phyloP scores from a whole-genome alignment of 1,140 invertebrate genomes.

The Conopomorpha cramerella region DNA sequence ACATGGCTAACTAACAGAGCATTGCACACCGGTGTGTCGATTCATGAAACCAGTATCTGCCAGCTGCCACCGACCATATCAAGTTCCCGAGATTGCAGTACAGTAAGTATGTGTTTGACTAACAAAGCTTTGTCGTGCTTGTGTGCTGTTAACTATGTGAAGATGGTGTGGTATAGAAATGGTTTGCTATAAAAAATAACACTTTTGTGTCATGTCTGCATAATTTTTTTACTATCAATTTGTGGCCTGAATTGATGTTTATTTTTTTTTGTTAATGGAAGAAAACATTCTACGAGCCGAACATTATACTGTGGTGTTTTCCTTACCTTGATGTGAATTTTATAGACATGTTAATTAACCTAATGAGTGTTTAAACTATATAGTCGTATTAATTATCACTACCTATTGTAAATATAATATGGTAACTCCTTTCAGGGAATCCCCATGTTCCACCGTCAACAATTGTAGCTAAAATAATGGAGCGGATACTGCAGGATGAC shows the following conservation, averaged over 20 bases:
- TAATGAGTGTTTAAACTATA: neutral
- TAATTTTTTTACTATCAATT: too few relatives aligned
- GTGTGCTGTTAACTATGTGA: too few relatives aligned
- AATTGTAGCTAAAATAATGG: constrained; percentile 62
- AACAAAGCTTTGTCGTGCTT: too few relatives aligned
- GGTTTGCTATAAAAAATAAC: too few relatives aligned
- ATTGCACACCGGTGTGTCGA: constrained; percentile 58
- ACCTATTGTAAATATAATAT: constrained; percentile 1
- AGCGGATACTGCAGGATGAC: constrained; percentile 48
- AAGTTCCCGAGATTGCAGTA: constrained; percentile 48
- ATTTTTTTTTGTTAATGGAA: too few relatives aligned
- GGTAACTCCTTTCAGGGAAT: constrained; percentile 38
- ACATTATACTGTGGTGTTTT: neutral
- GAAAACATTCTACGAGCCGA: neutral
- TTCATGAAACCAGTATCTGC: constrained; percentile 51
- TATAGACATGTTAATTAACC: neutral
- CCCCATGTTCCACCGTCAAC: constrained; percentile 60
- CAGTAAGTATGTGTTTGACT: constrained; percentile 48
- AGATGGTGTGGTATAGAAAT: too few relatives aligned
- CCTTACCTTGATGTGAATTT: constrained; percentile 1
- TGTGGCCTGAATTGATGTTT: too few relatives aligned
- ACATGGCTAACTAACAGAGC: constrained; percentile 39
- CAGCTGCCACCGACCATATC: constrained; percentile 33
- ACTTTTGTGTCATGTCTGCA: too few relatives aligned
- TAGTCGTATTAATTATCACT: too few relatives aligned